Evolutionary conservation across 2,797 vertebrate genomes (phyloP).

Genomic region (Notamacropus eugenii): DNA sequence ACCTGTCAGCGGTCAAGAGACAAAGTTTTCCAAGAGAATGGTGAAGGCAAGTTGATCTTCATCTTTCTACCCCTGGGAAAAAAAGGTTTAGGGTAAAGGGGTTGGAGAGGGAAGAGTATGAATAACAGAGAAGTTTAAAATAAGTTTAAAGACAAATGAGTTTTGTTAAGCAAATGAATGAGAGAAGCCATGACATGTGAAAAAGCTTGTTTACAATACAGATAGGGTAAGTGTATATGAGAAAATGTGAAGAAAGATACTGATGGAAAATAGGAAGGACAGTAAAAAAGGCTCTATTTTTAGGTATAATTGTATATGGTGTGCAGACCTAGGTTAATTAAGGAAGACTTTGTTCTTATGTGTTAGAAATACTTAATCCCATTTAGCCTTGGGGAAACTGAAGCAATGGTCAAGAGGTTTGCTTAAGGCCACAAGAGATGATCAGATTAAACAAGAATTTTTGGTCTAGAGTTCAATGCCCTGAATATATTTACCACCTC

Average conservation of each 20-base stretch:
- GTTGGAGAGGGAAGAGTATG: background rate
- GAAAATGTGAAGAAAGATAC: conserved; percentile 15
- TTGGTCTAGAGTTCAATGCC: background rate
- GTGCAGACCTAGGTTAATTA: conserved; percentile 1
- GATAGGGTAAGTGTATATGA: conserved; percentile 11
- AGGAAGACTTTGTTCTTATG: conserved; percentile 24
- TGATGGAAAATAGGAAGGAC: conserved; percentile 25
- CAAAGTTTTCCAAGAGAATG: conserved; percentile 61
- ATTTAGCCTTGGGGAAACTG: conserved; percentile 24
- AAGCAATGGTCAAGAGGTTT: conserved; percentile 18
- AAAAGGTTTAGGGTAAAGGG: background rate
- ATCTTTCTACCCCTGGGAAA: conserved; percentile 26
- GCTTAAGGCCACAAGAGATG: background rate
- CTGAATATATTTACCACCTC: background rate
- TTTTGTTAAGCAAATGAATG: conserved; percentile 28
- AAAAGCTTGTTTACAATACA: conserved; percentile 40
- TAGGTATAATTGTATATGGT: background rate
- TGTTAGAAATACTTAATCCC: conserved; percentile 22
- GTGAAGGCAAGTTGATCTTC: conserved; percentile 65
- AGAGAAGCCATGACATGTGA: background rate
- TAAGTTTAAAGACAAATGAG: background rate
- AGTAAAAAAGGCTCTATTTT: conserved; percentile 39
- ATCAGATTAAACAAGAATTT: conserved; percentile 17
- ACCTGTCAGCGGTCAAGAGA: conserved; percentile 86
- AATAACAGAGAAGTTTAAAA: conserved; percentile 28